phyloP scores from a whole-genome alignment of 2,797 vertebrate species.

The Orientallactaga sibirica region DNA sequence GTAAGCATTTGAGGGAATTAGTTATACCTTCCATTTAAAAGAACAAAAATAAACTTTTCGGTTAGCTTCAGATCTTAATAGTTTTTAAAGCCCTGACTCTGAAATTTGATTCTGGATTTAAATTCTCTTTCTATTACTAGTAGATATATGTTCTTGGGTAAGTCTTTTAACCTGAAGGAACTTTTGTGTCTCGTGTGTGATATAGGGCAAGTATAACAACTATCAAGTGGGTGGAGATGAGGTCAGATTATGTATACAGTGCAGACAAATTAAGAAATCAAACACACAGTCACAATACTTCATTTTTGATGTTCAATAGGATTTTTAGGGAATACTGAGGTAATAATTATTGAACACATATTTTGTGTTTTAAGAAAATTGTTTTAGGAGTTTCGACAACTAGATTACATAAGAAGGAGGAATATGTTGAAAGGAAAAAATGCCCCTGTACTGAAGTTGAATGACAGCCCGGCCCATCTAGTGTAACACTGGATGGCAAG shows the following conservation, averaged over 20 bases:
- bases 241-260: neutral
- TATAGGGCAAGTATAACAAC: constrained; percentile 2
- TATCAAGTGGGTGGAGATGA: constrained; percentile 7
- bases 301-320: constrained; percentile 14
- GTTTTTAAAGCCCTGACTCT: constrained; percentile 61
- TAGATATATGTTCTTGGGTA: constrained; percentile 11
- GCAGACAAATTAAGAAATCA: constrained; percentile 19
- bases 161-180: neutral
- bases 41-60: constrained; percentile 48
- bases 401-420: neutral
- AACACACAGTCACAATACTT: neutral
- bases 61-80: constrained; percentile 42
- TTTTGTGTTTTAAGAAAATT: constrained; percentile 27
- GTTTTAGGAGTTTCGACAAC: constrained; percentile 27
- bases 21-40: constrained; percentile 7
- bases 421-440: constrained; percentile 22
- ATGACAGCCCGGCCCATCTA: neutral
- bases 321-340: constrained; percentile 22
- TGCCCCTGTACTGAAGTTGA: neutral
- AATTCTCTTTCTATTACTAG: constrained; percentile 24
- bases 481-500: neutral
- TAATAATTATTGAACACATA: constrained; percentile 51
- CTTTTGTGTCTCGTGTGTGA: constrained; percentile 54
- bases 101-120: constrained; percentile 53
- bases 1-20: constrained; percentile 54